Evolutionary conservation across 2,113 vertebrate genomes (phyloP), one percentile per base, ranked within the genome.

Genomic region (Etia nguti): DNA sequence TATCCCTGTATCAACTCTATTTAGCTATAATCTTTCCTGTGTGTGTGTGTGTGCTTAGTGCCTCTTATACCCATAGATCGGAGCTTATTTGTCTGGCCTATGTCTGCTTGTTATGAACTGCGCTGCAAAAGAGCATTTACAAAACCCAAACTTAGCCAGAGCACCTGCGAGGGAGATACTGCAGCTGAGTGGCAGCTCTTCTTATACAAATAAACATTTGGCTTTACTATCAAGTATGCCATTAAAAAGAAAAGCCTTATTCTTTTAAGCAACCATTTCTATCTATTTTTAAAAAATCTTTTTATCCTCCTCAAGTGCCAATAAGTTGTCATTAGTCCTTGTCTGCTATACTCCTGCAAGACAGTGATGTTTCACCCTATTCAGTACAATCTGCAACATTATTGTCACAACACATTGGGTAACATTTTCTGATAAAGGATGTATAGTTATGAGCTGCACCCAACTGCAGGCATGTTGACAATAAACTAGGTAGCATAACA

Each of bases 21-120:
- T 90, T 60, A 87, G 83, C 60, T 83, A 65, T 81, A 89, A 89
- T 91, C 87, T 80, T 70, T 83, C 15, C 48, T 70, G 54, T 90
- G 16, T 56, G 26, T 68, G 22, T 62, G 80, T 10, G 54, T 38
- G 75, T 15, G 57, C 43, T 55, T 88, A 80, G 22, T 22, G 55
- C 38, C 50, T 34, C 73, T 87, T 75, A 79, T 46, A 46, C 22
- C 68, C 50, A 85, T 81, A 70, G 73, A 38, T 70, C 36, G 46
- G 7, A 73, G 70, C 84, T 77, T 80, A 79, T 80, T 80, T 81
- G 81, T 89, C 68, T 84, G 43, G 81, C 73, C 57, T 73, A 15
- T 34, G 77, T 65, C 41, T 75, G 52, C 34, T 22, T 38, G 15
- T 73, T 62, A 57, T 20, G 1, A 77, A 48, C 0, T 43, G 13